A percentile compares a stretch with the other conserved stretches of the same genome.
These are phyloP conservation scores for Trichoplusia ni DNA, from an alignment of 1,140 invertebrate species.

Conservation along the genomic window DNA sequence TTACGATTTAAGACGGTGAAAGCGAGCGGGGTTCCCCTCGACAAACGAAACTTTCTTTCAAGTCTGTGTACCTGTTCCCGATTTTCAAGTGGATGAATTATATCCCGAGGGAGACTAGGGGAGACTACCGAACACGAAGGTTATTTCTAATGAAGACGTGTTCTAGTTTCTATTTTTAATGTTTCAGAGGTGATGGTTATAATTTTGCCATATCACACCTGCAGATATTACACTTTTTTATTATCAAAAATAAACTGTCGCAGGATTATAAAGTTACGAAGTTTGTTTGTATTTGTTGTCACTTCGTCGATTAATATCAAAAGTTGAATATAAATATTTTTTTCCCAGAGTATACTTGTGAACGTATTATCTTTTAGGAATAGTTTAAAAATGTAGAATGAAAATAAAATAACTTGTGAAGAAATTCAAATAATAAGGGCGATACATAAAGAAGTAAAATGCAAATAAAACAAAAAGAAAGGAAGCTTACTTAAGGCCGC, in stretches of 20 bases:
- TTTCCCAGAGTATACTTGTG: too few relatives aligned
- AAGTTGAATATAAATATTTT: too few relatives aligned
- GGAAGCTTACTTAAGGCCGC: slow-evolving; percentile 80
- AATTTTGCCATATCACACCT: slow-evolving; percentile 71
- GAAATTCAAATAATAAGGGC: slow-evolving; percentile 31
- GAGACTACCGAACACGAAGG: slow-evolving; percentile 55
- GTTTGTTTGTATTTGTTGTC: too few relatives aligned
- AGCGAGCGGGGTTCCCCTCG: slow-evolving; percentile 63
- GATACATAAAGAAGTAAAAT: slow-evolving; percentile 48
- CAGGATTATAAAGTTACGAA: too few relatives aligned
- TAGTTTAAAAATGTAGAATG: neutral
- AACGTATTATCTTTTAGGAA: too few relatives aligned
- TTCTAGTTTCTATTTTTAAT: slow-evolving; percentile 73
- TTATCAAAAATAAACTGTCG: too few relatives aligned
- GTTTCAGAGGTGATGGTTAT: slow-evolving; percentile 59
- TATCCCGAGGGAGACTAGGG: slow-evolving; percentile 70
- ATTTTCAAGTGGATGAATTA: slow-evolving; percentile 78
- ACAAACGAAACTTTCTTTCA: slow-evolving; percentile 77
- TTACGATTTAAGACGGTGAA: slow-evolving; percentile 73
- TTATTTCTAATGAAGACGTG: slow-evolving; percentile 75
- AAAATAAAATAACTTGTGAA: slow-evolving; percentile 22
- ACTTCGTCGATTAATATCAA: too few relatives aligned
- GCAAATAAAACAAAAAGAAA: slow-evolving; percentile 78
- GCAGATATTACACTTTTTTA: too few relatives aligned
- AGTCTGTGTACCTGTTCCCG: slow-evolving; percentile 74